Base-by-base conservation (phyloP, 2,888 invertebrate genomes). In the Trissoscelio sp. region DNA sequence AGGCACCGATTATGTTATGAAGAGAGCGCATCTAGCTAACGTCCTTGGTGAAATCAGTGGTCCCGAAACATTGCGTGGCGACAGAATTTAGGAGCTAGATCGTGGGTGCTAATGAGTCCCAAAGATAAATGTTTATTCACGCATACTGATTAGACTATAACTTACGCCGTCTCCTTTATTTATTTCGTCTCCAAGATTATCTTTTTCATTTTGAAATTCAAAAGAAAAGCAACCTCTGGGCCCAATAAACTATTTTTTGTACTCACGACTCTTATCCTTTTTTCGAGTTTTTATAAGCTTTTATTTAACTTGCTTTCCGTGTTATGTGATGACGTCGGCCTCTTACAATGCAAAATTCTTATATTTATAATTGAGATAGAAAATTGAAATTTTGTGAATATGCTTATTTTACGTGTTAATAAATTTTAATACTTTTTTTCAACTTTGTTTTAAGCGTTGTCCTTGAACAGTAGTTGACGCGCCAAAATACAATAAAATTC, bases 21-120 rank as follows among this genome's bases (percentile, higher is more conserved):
- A 34, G 67, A 28, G 55, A 51, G 46, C 57, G 64, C 69, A 69
- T 46, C 48, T 57, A 39, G 62, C 53, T 69, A 73, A 60, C 37
- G 46, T 12, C 22, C 1, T 3, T 20, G 18, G 28, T 20, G 20
- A 6, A 20, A n/a, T 48, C 57, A 53, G 55, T 34, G 42, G 34
- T 12, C 69, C 57, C 51, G 34, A 31, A 46, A 20, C 64, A 72
- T 72, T 72, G 72, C 75, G 72, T 66, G 70, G 66, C 70, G 75
- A 81, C 81, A 51, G 53, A 81, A 81, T 81, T 81, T 77, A 75
- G 81, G 67, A 77, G 75, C 81, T 77, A 80, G 74, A 80, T 72
- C 75, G 75, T 77, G 75, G 81, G 81, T 81, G 81, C 81, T 81
- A 81, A 81, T 81, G 81, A 81, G 75, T 66, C 42, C 64, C 51